Base-by-base conservation (phyloP, 2,797 vertebrate genomes). In the Rhyacichthys aspro region DNA sequence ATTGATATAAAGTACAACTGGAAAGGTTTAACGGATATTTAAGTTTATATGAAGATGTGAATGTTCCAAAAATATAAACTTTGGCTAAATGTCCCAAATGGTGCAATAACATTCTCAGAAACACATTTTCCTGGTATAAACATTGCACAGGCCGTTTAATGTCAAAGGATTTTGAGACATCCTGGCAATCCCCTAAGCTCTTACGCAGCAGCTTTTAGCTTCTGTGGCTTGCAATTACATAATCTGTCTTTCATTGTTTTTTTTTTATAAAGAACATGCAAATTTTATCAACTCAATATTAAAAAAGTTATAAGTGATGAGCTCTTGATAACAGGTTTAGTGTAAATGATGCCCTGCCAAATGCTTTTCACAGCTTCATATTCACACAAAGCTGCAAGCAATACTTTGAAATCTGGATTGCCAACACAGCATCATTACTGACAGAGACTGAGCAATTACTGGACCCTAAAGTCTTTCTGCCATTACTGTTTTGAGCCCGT, bases 401-500 rank as follows among this genome's bases (percentile, higher is more conserved):
- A 28, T 28, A 28, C 23, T 6, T 28, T 28, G 23, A 28, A 2
- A 28, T 28, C 23, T 28, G 23, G 7, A 5, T 3, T 28, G 23
- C 23, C 23, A 28, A 39, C 38, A 39, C 9, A 39, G 10, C 7
- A 33, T 37, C 45, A 56, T 60, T 19, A 8, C 55, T 80, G 74
- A 57, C 78, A 78, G 70, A 57, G 12, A 76, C 78, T 66, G 28
- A 60, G 42, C 43, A 50, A 41, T 32, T 43, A 69, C 42, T 33
- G 28, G 10, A 43, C 44, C 19, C 59, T 58, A 43, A 64, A 58
- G 67, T 61, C 3, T 65, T 70, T 78, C 18, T 19, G 41, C 65
- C 39, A 74, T 66, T 61, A 58, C 44, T 41, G 74, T 72, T 72
- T 73, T 81, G 66, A 72, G 71, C 79, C 72, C 52, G 59, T 33